A percentile compares a stretch with the other conserved stretches of the same genome.
phyloP scores from a whole-genome alignment of 2,888 invertebrate genomes.

The Abrostola triplasia region DNA sequence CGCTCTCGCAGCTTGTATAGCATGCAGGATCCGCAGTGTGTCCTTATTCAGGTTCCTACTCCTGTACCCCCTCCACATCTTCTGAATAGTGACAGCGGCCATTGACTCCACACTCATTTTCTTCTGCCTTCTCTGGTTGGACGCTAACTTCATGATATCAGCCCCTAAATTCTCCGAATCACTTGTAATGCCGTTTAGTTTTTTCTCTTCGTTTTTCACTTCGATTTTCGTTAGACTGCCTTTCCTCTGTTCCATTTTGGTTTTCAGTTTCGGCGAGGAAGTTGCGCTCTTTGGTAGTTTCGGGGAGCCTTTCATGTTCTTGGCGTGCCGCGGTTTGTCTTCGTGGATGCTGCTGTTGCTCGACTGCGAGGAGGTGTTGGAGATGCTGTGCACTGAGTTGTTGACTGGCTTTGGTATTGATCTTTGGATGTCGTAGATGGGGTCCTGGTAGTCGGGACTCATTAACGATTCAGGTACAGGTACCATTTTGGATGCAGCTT shows the following conservation, averaged over 20 bases:
- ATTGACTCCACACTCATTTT: conserved; percentile 77
- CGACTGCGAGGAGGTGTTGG: conserved; percentile 69
- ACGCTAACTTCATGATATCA: conserved; percentile 77
- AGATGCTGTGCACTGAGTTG: conserved; percentile 66
- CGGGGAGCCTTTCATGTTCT: conserved; percentile 78
- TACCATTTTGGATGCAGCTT: conserved; percentile 95
- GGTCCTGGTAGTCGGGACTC: conserved; percentile 93
- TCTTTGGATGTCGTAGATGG: conserved; percentile 83
- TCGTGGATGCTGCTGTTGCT: conserved; percentile 79
- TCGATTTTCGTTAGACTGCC: conserved; percentile 75
- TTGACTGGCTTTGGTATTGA: conserved; percentile 73
- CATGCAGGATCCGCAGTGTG: conserved; percentile 89
- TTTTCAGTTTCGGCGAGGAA: conserved; percentile 81
- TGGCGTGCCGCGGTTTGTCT: conserved; percentile 68
- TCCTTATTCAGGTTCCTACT: conserved; percentile 92
- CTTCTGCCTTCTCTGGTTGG: conserved; percentile 81
- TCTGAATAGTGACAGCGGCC: conserved; percentile 94
- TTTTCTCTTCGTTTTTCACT: conserved; percentile 67
- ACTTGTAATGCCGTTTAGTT: conserved; percentile 71
- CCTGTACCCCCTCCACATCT: conserved; percentile 95
- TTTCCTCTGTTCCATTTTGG: conserved; percentile 81
- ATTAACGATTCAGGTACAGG: conserved; percentile 96
- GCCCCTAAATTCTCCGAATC: conserved; percentile 70
- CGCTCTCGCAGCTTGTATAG: conserved; percentile 92
- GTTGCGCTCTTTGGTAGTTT: conserved; percentile 83